These are phyloP conservation scores for Eutolmus rufibarbis DNA, from an alignment of 2,888 invertebrate genomes.

Conservation along the genomic window DNA sequence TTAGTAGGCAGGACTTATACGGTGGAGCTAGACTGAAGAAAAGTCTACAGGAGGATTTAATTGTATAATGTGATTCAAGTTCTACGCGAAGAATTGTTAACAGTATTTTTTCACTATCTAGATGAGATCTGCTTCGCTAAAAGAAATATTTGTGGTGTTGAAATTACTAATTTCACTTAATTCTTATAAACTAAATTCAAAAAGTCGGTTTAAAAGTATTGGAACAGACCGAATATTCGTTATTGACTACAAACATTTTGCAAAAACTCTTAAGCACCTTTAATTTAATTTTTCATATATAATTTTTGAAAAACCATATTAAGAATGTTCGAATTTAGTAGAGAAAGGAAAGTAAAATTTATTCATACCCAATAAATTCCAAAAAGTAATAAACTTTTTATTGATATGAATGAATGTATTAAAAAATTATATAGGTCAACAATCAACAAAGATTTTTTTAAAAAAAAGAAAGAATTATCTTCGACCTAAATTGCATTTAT, in stretches of 20 bases:
- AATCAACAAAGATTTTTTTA: too few species aligned
- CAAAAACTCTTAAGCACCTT: too few species aligned
- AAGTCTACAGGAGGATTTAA: not conserved
- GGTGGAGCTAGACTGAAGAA: not conserved
- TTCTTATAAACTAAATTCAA: too few species aligned
- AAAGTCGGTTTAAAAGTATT: too few species aligned
- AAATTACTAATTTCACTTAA: not conserved
- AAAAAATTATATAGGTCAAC: too few species aligned
- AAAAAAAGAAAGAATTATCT: too few species aligned
- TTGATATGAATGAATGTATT: too few species aligned
- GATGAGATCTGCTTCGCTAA: not conserved
- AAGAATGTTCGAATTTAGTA: not conserved
- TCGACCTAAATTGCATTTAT: not conserved
- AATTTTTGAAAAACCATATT: not conserved
- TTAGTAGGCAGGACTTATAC: not conserved
- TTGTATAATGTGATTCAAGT: not conserved
- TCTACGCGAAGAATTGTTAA: not conserved
- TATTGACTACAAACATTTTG: too few species aligned
- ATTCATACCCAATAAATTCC: too few species aligned
- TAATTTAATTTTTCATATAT: too few species aligned
- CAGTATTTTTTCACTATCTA: not conserved
- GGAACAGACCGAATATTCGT: too few species aligned
- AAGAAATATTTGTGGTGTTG: not conserved
- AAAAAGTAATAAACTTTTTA: too few species aligned
- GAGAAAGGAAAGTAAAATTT: not conserved